These are phyloP conservation scores for Microctonus aethiopoides DNA, from an alignment of 2,888 invertebrate species.

Conservation along the genomic window DNA sequence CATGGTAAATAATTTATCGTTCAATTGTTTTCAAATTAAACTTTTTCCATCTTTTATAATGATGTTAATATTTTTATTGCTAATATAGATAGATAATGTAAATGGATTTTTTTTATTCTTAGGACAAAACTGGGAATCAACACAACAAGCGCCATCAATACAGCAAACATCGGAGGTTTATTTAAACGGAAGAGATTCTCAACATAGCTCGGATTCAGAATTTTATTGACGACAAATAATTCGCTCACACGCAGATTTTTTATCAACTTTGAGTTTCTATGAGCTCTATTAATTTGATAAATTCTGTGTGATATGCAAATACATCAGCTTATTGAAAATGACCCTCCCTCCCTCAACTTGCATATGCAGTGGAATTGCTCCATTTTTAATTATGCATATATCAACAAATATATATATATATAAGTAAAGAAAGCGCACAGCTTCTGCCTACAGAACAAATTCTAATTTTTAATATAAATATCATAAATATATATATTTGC, in stretches of 20 bases:
- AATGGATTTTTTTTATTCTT: too few species aligned
- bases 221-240: conserved; percentile 55
- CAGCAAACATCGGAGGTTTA: conserved; percentile 59
- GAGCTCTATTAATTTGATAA: background rate
- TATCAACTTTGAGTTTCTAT: conserved; percentile 14
- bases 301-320: background rate
- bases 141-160: conserved; percentile 56
- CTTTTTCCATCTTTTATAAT: background rate
- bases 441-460: conserved; percentile 5
- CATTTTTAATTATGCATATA: background rate
- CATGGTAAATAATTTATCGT: conserved; percentile 49
- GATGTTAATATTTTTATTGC: background rate
- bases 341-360: background rate
- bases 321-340: background rate
- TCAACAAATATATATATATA: background rate
- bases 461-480: conserved; percentile 7
- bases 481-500: background rate
- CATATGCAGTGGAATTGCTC: conserved; percentile 4
- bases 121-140: conserved; percentile 55
- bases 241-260: conserved; percentile 42
- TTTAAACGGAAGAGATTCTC: conserved; percentile 55
- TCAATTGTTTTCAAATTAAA: background rate
- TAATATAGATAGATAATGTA: too few species aligned
- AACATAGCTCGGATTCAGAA: conserved; percentile 59
- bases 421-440: background rate